A percentile compares a stretch with the other conserved stretches of the same genome.
These are phyloP conservation scores for Papilio elwesi DNA, from an alignment of 2,888 invertebrate genomes.

Conservation along the genomic window DNA sequence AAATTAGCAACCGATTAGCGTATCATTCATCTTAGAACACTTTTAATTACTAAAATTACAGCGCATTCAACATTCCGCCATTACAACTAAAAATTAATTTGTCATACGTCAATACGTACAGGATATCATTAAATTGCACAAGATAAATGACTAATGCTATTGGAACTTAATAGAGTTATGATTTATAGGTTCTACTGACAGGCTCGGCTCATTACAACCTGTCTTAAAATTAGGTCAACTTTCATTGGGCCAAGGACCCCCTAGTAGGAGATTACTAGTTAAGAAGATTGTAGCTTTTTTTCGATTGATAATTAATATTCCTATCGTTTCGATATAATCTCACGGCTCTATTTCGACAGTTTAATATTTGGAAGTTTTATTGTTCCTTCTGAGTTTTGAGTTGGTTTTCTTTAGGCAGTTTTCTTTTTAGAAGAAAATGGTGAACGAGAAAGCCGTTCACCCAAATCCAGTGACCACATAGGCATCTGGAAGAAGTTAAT, in stretches of 20 bases:
- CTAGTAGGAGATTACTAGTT: constrained; percentile 38
- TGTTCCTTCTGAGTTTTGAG: neutral
- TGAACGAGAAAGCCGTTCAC: too few species aligned
- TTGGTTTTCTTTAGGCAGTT: too few species aligned
- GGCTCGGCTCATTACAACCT: constrained; percentile 34
- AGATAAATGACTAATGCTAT: constrained; percentile 49
- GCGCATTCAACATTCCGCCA: constrained; percentile 5
- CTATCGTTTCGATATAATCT: neutral
- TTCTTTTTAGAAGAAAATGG: too few species aligned
- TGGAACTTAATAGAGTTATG: constrained; percentile 49
- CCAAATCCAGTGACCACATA: too few species aligned
- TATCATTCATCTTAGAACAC: neutral
- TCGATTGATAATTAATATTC: constrained; percentile 34
- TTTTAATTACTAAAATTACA: constrained; percentile 6
- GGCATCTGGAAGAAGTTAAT: too few species aligned
- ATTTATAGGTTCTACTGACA: constrained; percentile 45
- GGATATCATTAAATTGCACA: constrained; percentile 37
- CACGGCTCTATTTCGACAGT: neutral
- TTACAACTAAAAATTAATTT: constrained; percentile 44
- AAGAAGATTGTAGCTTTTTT: constrained; percentile 34
- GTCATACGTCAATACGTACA: constrained; percentile 48
- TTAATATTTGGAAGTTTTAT: neutral
- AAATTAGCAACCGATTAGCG: constrained; percentile 10
- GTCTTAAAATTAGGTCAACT: constrained; percentile 49
- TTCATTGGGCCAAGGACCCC: constrained; percentile 49